Evolutionary conservation across 1,140 invertebrate species (phyloP).

Genomic region (Metopolophium dirhodum): DNA sequence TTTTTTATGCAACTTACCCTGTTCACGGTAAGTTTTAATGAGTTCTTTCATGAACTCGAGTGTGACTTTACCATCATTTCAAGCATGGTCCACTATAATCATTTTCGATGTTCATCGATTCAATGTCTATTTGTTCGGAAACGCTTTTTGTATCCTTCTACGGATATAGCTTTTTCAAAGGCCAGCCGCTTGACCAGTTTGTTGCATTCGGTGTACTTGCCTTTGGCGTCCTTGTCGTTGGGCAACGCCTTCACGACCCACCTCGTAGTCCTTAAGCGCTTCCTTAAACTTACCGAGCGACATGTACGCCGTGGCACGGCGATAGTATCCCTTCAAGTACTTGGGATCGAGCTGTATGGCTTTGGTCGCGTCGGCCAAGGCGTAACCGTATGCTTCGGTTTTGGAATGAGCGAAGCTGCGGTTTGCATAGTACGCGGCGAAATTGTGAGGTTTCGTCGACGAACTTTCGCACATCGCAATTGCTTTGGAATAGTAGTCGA

Average conservation of each 20-base stretch:
- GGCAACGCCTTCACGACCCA: conserved; percentile 89
- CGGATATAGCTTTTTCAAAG: conserved; percentile 96
- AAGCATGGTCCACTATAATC: conserved; percentile 91
- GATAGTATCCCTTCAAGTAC: conserved; percentile 95
- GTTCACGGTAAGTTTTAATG: conserved; percentile 87
- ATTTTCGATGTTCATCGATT: conserved; percentile 92
- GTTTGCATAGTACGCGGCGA: conserved; percentile 90
- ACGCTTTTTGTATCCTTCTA: conserved; percentile 89
- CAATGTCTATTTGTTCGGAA: conserved; percentile 85
- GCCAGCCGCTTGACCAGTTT: conserved; percentile 95
- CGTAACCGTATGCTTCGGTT: conserved; percentile 92
- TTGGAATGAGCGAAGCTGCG: conserved; percentile 93
- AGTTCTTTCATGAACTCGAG: conserved; percentile 83
- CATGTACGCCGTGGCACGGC: conserved; percentile 95
- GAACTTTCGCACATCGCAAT: conserved; percentile 86
- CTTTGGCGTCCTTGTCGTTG: conserved; percentile 91
- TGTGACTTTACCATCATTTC: conserved; percentile 89
- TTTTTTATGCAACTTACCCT: conserved; percentile 94
- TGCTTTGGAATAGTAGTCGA: conserved; percentile 88
- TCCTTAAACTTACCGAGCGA: conserved; percentile 96
- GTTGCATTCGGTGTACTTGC: conserved; percentile 93
- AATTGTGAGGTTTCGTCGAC: conserved; percentile 65
- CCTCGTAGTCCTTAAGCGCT: conserved; percentile 96
- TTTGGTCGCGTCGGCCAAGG: conserved; percentile 87
- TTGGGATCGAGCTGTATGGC: conserved; percentile 87